Evolutionary conservation across 2,888 invertebrate species (phyloP).

Genomic region (Pyrochroa serraticornis): DNA sequence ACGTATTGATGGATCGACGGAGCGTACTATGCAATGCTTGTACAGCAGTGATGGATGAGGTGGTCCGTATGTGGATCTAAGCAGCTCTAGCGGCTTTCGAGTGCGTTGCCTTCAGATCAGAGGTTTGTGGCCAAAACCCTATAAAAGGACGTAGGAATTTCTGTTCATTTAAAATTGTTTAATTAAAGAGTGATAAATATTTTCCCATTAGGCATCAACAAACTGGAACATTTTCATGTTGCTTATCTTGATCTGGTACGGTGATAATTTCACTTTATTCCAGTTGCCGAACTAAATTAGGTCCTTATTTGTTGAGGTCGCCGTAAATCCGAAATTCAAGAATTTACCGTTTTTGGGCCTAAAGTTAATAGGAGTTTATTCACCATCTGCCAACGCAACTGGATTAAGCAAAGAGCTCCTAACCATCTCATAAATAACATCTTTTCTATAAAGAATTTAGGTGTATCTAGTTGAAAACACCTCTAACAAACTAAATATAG

Average conservation of each 20-base stretch:
- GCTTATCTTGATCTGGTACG: neutral
- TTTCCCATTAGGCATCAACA: constrained; percentile 34
- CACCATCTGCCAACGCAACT: too few species aligned
- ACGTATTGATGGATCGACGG: constrained; percentile 53
- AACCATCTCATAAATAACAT: too few species aligned
- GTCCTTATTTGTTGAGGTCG: neutral
- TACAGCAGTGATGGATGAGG: constrained; percentile 43
- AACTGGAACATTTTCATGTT: constrained; percentile 1
- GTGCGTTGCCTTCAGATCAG: constrained; percentile 27
- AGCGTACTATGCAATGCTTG: constrained; percentile 41
- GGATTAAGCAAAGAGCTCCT: too few species aligned
- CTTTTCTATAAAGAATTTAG: too few species aligned
- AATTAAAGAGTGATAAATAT: constrained; percentile 45
- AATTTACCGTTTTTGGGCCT: neutral
- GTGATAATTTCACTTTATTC: neutral
- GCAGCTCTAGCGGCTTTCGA: constrained; percentile 20
- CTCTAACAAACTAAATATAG: too few species aligned
- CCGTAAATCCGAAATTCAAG: neutral
- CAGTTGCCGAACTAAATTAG: constrained; percentile 1
- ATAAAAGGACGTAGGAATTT: constrained; percentile 47
- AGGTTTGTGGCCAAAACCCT: constrained; percentile 35
- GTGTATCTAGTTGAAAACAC: too few species aligned
- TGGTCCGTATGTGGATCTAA: constrained; percentile 34
- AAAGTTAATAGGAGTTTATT: too few species aligned
- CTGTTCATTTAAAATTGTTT: constrained; percentile 44